Evolutionary conservation across 2,797 vertebrate genomes (phyloP).

Genomic region (Onychomys leucogaster): DNA sequence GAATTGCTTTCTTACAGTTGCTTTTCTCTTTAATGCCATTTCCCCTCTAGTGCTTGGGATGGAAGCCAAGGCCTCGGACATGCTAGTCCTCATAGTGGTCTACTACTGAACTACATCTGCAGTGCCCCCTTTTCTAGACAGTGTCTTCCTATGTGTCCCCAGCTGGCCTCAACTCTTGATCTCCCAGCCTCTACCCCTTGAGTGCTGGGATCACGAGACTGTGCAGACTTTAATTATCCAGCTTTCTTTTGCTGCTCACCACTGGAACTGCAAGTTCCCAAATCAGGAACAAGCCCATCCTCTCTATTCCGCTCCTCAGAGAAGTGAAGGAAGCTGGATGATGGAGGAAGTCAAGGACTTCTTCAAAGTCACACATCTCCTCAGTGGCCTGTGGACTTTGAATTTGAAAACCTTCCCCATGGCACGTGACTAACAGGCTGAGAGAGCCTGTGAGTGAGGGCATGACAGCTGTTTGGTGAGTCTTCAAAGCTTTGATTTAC

Average conservation of each 20-base stretch:
- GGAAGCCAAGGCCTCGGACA: background rate
- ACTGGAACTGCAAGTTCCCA: background rate
- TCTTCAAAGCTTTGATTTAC: background rate
- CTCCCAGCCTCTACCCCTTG: background rate
- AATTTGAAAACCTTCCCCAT: background rate
- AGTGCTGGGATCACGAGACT: background rate
- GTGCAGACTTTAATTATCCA: background rate
- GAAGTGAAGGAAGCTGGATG: background rate
- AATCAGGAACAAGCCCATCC: background rate
- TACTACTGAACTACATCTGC: background rate
- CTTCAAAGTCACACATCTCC: background rate
- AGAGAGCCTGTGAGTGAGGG: background rate
- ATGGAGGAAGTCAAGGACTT: background rate
- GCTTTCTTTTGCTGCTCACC: background rate
- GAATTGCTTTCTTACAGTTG: background rate
- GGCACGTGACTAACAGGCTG: background rate
- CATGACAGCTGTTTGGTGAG: background rate
- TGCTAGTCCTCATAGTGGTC: background rate
- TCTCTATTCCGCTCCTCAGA: background rate
- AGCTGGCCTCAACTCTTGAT: background rate
- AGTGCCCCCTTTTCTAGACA: background rate
- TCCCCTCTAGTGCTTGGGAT: background rate
- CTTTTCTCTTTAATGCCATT: slow-evolving; percentile 7
- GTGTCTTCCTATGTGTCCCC: background rate
- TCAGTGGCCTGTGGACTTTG: background rate